These are phyloP conservation scores for Campoplex capitator DNA, from an alignment of 2,888 invertebrate species.

Conservation along the genomic window DNA sequence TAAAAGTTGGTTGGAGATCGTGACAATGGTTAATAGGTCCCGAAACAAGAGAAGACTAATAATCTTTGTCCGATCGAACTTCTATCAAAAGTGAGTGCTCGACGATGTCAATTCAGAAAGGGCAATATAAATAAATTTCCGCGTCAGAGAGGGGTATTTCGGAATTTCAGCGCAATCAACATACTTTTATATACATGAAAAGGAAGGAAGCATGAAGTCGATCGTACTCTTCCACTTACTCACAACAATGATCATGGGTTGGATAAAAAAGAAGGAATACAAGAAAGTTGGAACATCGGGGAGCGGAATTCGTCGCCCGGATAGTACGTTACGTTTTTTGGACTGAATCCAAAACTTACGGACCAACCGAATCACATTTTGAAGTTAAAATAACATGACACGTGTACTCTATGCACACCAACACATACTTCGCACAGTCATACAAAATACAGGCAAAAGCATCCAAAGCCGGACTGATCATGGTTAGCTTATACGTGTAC, in stretches of 20 bases:
- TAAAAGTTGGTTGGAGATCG: no score
- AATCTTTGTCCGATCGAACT: no score
- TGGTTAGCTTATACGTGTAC: not conserved
- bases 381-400: slow-evolving; percentile 73
- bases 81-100: no score
- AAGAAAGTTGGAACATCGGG: slow-evolving; percentile 49
- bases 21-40: no score
- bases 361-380: slow-evolving; percentile 58
- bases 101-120: no score
- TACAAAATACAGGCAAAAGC: not conserved
- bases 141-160: no score
- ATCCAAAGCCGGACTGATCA: not conserved
- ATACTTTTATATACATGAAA: not conserved
- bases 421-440: not conserved
- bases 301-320: slow-evolving; percentile 60
- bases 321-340: slow-evolving; percentile 69
- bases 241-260: slow-evolving; percentile 50
- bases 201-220: slow-evolving; percentile 4
- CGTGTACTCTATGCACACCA: slow-evolving; percentile 34
- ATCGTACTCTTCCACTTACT: slow-evolving; percentile 15
- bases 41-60: no score
- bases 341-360: slow-evolving; percentile 67
- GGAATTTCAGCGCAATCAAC: no score
- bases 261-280: slow-evolving; percentile 16
- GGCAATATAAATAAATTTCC: no score